A percentile compares a stretch with the other conserved stretches of the same genome.
phyloP scores from a whole-genome alignment of 2,113 vertebrate genomes.

The Myrmecobius fasciatus region DNA sequence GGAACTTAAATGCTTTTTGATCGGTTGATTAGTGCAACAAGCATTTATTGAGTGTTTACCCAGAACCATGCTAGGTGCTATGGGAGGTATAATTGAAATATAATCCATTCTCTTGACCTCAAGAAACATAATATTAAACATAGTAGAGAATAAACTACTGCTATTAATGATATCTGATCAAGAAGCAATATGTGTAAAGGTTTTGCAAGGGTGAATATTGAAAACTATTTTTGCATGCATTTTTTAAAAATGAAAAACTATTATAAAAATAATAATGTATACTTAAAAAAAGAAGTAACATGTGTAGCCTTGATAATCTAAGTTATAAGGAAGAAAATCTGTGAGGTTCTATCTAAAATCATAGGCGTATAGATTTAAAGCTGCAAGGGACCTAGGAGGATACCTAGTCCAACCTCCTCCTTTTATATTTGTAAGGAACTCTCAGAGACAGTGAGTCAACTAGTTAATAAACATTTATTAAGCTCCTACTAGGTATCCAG shows the following conservation, averaged over 20 bases:
- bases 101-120: background rate
- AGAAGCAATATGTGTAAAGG: background rate
- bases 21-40: background rate
- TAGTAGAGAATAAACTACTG: background rate
- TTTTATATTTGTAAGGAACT: background rate
- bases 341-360: background rate
- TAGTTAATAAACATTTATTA: background rate
- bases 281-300: background rate
- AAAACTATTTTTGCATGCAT: too few species aligned
- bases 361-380: background rate
- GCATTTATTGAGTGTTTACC: slow-evolving; percentile 19
- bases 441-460: background rate
- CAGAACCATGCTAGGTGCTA: slow-evolving; percentile 5
- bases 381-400: background rate
- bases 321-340: background rate
- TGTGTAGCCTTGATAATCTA: background rate
- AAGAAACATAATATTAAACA: background rate
- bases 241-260: too few species aligned
- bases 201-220: too few species aligned
- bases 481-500: background rate
- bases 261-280: too few species aligned
- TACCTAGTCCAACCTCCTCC: background rate
- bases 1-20: background rate
- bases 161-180: background rate
- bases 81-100: background rate